These are phyloP conservation scores for Galerucella pusilla DNA, from an alignment of 2,888 invertebrate genomes.

Conservation along the genomic window DNA sequence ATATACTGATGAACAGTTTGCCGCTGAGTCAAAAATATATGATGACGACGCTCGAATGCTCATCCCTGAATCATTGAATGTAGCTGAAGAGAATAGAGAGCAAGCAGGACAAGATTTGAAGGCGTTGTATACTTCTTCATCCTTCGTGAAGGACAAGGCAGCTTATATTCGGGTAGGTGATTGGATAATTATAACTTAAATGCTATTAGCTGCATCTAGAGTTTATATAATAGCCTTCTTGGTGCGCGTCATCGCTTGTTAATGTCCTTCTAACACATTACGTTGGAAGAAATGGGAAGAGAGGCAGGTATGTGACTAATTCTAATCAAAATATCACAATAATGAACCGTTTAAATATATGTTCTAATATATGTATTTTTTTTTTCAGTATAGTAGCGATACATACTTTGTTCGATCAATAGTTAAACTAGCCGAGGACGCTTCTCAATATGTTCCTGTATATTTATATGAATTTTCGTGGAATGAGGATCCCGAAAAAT, in stretches of 20 bases:
- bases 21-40: neutral
- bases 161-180: neutral
- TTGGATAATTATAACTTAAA: too few species aligned
- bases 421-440: conserved; percentile 23
- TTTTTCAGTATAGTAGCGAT: conserved; percentile 34
- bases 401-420: neutral
- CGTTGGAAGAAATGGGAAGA: too few species aligned
- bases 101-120: neutral
- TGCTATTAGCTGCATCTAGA: too few species aligned
- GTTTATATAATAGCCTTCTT: too few species aligned
- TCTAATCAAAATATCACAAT: too few species aligned
- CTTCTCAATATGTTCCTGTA: conserved; percentile 25
- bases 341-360: too few species aligned
- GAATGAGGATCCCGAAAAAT: neutral
- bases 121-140: neutral
- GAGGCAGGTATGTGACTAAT: too few species aligned
- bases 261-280: too few species aligned
- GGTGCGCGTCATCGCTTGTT: too few species aligned
- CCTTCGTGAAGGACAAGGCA: neutral
- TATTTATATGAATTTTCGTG: conserved; percentile 32
- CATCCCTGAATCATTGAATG: neutral
- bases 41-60: neutral
- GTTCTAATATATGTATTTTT: neutral
- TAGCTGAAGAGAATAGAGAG: neutral
- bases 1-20: neutral